Percentiles rank a stretch among this genome's conserved stretches.
These are phyloP conservation scores for Vimba vimba DNA, from an alignment of 2,113 vertebrate species.

Conservation along the genomic window DNA sequence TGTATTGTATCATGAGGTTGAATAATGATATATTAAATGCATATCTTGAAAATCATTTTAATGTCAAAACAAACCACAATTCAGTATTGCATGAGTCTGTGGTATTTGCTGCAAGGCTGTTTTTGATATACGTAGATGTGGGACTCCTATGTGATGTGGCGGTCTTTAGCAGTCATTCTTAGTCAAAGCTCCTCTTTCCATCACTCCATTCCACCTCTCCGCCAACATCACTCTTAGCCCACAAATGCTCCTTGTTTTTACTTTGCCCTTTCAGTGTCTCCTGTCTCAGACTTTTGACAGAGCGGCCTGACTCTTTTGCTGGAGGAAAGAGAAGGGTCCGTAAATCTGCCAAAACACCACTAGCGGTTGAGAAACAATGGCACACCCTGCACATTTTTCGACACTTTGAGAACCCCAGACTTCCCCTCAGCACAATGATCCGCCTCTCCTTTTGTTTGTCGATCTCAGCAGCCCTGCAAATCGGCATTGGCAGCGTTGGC, in stretches of 20 bases:
- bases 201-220: conserved; percentile 61
- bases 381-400: conserved; percentile 73
- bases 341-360: conserved; percentile 68
- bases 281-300: conserved; percentile 68
- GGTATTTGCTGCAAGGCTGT: conserved; percentile 57
- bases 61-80: conserved; percentile 61
- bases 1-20: conserved; percentile 3
- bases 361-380: conserved; percentile 76
- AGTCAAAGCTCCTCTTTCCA: conserved; percentile 63
- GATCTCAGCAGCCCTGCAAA: conserved; percentile 69
- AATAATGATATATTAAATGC: conserved; percentile 22
- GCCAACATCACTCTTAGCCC: conserved; percentile 67
- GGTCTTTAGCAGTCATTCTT: conserved; percentile 58
- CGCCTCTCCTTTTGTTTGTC: conserved; percentile 71
- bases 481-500: conserved; percentile 76
- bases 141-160: conserved; percentile 62
- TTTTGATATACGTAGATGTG: conserved; percentile 58
- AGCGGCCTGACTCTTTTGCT: conserved; percentile 61
- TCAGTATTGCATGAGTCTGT: conserved; percentile 56
- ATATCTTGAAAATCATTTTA: conserved; percentile 48
- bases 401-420: conserved; percentile 68
- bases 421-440: conserved; percentile 66
- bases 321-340: conserved; percentile 65
- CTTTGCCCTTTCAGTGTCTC: conserved; percentile 58
- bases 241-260: conserved; percentile 76